Percentiles rank a stretch among this genome's conserved stretches.
Evolutionary conservation across 2,113 vertebrate species (phyloP).

Genomic region (Arothron firmamentum): DNA sequence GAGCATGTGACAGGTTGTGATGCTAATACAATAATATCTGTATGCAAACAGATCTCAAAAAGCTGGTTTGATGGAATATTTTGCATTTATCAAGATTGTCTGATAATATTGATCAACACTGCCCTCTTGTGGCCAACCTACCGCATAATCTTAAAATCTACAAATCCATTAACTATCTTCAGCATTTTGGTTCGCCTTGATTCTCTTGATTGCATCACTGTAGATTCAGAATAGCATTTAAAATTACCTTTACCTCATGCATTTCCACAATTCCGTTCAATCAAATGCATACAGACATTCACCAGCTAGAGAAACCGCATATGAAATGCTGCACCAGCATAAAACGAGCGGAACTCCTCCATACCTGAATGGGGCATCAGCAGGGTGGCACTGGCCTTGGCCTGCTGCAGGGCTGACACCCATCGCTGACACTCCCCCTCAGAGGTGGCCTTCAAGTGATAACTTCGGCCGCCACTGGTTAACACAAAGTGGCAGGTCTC

Average conservation of each 20-base stretch:
- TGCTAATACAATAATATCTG: not conserved
- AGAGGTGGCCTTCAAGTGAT: slow-evolving; percentile 89
- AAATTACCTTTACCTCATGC: slow-evolving; percentile 22
- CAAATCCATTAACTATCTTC: slow-evolving; percentile 9
- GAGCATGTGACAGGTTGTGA: no score
- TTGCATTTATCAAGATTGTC: slow-evolving; percentile 1
- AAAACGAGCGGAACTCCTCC: no score
- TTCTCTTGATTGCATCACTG: slow-evolving; percentile 26
- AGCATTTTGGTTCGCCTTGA: slow-evolving; percentile 7
- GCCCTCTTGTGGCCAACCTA: slow-evolving; percentile 48
- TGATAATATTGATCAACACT: slow-evolving; percentile 18
- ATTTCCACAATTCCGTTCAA: slow-evolving; percentile 2
- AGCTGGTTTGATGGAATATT: not conserved
- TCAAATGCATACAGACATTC: slow-evolving; percentile 2
- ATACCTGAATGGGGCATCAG: slow-evolving; percentile 89
- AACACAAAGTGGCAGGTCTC: slow-evolving; percentile 90
- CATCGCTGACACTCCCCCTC: slow-evolving; percentile 91
- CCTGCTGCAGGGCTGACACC: slow-evolving; percentile 88
- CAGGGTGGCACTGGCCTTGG: slow-evolving; percentile 84
- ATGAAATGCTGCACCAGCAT: not conserved
- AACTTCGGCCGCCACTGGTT: slow-evolving; percentile 85
- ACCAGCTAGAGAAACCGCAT: not conserved
- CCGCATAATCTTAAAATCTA: slow-evolving; percentile 3
- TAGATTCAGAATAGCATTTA: slow-evolving; percentile 34
- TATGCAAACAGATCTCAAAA: not conserved